Base-by-base conservation (phyloP, 2,113 vertebrate genomes). In the Junco hyemalis region DNA sequence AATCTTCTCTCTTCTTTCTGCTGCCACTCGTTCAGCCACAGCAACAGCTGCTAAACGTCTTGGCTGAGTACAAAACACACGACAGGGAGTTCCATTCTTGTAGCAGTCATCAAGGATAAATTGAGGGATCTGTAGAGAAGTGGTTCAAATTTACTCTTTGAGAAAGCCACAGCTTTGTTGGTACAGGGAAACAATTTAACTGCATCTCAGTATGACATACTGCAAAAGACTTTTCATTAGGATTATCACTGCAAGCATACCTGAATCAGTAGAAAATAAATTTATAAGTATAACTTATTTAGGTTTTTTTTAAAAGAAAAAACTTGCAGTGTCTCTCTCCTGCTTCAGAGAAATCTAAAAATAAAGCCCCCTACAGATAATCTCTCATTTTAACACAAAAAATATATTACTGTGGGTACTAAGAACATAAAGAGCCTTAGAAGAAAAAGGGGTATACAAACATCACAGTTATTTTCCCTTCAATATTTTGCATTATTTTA, bases 61-160 rank as follows among this genome's bases (percentile, higher is more conserved):
- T 35, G 99, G 99, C 79, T 99, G 99, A 53, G 99, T 99, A 96
- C 99, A 99, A 93, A 99, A 99, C 96, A 99, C 98, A 81, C 99
- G 98, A 90, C 99, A 99, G 6, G 99, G 98, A 51, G 97, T 98
- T 78, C 98, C 97, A 45, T 96, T 98, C 92, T 91, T 96, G 95
- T 95, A 98, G 90, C 98, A 98, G 54, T 99, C 98, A 14, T 99
- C 99, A 92, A 99, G 97, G 73, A 99, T 96, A 87, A 99, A 99
- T 97, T 99, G 99, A 85, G 99, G 99, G 68, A 99, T 99, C 99
- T 99, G 96, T 31, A 97, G 96, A 50, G 45, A 97, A 87, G n/a
- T 7, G 3, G 45, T 26, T 69, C 25, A n/a, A 38, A 68, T 44
- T 66, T n/a, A 57, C 12, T 51, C 57, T 18, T 53, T 9, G 15